A percentile compares a stretch with the other conserved stretches of the same genome.
Evolutionary conservation across 2,888 invertebrate genomes (phyloP).

Genomic region (Lithophane ornitopus): DNA sequence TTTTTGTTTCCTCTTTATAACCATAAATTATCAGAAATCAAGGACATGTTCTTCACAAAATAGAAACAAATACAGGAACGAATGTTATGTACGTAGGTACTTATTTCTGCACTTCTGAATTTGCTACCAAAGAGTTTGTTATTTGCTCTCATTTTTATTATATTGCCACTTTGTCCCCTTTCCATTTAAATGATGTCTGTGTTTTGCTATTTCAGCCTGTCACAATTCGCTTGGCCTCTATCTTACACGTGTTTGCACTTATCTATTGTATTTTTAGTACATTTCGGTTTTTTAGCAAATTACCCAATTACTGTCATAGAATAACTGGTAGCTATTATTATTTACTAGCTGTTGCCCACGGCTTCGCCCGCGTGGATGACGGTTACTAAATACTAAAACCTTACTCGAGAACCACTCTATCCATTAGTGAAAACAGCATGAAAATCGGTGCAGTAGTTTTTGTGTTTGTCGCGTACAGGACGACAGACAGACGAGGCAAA

Average conservation of each 20-base stretch:
- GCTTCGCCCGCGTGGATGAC: too few species aligned
- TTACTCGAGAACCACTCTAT: too few species aligned
- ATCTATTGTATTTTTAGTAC: not conserved
- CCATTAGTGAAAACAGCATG: too few species aligned
- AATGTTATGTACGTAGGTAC: not conserved
- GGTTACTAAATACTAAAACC: too few species aligned
- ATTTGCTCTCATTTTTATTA: slow-evolving; percentile 25
- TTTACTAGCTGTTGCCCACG: too few species aligned
- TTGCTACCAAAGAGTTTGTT: slow-evolving; percentile 10
- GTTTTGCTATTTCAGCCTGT: slow-evolving; percentile 23
- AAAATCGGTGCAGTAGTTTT: too few species aligned
- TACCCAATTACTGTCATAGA: too few species aligned
- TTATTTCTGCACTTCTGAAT: not conserved
- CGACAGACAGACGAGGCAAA: too few species aligned
- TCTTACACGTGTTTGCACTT: slow-evolving; percentile 1
- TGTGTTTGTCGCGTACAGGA: too few species aligned
- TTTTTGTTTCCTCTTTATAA: slow-evolving; percentile 13
- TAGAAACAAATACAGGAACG: not conserved
- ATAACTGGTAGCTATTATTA: not conserved
- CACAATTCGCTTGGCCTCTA: not conserved
- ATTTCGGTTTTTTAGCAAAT: slow-evolving; percentile 3
- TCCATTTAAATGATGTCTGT: slow-evolving; percentile 18
- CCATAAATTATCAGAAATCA: slow-evolving; percentile 14
- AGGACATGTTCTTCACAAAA: not conserved
- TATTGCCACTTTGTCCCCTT: slow-evolving; percentile 24